These are phyloP conservation scores for Metopolophium dirhodum DNA, from an alignment of 1,140 invertebrate genomes.

Conservation along the genomic window DNA sequence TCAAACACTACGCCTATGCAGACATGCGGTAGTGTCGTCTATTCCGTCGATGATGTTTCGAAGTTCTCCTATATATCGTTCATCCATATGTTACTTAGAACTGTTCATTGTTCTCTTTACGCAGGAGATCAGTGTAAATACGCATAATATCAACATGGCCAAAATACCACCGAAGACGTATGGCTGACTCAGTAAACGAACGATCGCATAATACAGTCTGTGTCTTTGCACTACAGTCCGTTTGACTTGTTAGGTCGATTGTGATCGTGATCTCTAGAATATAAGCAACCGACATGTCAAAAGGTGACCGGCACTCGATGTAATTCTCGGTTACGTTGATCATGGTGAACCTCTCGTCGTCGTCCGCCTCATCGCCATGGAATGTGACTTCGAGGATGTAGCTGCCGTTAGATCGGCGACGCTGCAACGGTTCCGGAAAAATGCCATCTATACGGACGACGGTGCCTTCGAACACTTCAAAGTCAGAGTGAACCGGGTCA, in stretches of 20 bases:
- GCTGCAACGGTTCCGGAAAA: neutral
- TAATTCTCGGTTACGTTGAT: neutral
- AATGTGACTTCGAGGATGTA: neutral
- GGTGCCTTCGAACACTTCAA: neutral
- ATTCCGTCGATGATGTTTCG: constrained; percentile 8
- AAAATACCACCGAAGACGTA: neutral
- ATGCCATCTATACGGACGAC: neutral
- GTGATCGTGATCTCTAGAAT: neutral
- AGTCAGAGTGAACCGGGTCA: neutral
- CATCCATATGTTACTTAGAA: neutral
- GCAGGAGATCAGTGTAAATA: neutral
- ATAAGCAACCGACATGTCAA: too few species aligned
- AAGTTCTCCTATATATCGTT: neutral
- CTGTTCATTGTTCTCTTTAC: neutral
- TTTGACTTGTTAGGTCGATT: neutral
- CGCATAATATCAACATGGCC: neutral
- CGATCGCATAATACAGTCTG: neutral
- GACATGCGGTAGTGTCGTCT: neutral
- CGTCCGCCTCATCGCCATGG: too few species aligned
- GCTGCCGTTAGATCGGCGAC: neutral
- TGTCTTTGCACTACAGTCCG: neutral
- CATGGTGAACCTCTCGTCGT: neutral
- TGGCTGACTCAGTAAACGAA: too few species aligned
- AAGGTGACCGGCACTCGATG: neutral
- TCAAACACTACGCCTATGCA: too few species aligned